Evolutionary conservation across 2,888 invertebrate genomes (phyloP).

Genomic region (Caenorhabditis imperialis): DNA sequence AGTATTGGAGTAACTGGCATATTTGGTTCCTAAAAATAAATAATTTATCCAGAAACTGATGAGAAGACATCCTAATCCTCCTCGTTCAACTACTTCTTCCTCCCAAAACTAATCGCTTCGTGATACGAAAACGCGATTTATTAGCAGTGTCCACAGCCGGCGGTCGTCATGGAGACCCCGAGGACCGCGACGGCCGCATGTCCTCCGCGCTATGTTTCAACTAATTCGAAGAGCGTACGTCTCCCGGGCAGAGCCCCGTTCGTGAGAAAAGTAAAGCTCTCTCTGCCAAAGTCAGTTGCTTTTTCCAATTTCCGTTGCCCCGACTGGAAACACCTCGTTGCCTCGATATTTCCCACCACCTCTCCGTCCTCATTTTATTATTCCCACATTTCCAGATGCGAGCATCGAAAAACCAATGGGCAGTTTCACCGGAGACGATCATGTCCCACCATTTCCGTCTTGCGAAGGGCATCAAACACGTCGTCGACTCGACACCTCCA

Average conservation of each 20-base stretch:
- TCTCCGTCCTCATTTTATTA: not conserved
- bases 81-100: not conserved
- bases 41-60: not conserved
- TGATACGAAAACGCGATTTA: slow-evolving; percentile 30
- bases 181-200: not conserved
- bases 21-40: no score
- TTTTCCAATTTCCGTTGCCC: no score
- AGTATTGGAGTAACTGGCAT: no score
- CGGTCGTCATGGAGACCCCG: slow-evolving; percentile 32
- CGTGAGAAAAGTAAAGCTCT: slow-evolving; percentile 24
- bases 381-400: slow-evolving; percentile 40
- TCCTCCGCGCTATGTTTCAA: slow-evolving; percentile 31
- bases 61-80: slow-evolving; percentile 7
- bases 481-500: slow-evolving; percentile 58
- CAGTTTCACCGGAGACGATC: slow-evolving; percentile 61
- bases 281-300: not conserved
- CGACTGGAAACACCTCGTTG: not conserved
- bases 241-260: slow-evolving; percentile 10
- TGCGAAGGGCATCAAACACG: slow-evolving; percentile 54
- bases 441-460: slow-evolving; percentile 66
- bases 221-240: slow-evolving; percentile 36
- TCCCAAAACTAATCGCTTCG: no score
- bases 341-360: not conserved
- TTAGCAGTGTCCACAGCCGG: slow-evolving; percentile 9
- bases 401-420: slow-evolving; percentile 60